Evolutionary conservation across 2,888 invertebrate genomes (phyloP), one percentile per base, ranked within the genome.

Genomic region (Emmelina monodactyla): DNA sequence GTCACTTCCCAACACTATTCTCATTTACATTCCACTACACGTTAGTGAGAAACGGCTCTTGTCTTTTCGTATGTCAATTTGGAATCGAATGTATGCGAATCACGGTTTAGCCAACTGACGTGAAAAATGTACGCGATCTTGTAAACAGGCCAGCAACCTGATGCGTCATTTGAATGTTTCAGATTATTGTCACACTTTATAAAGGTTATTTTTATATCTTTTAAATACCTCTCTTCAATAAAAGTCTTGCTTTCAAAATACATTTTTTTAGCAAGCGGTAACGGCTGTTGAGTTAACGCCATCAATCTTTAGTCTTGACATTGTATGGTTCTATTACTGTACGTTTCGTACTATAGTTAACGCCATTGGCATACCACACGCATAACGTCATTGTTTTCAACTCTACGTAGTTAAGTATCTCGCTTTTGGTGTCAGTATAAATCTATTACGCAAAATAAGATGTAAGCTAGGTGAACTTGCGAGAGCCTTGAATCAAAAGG

Each of bases 291-390:
- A n/a, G 43, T 40, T n/a, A n/a, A n/a, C n/a, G n/a, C 46, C 51
- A 52, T 49, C 48, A 7, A 14, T 50, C 47, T 45, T 59, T 72
- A 69, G 55, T 65, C 73, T 75, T 73, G 72, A 75, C 75, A 72
- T 73, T 76, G 72, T 59, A 43, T 44, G 46, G 45, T 44, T 51
- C 57, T 61, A 61, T 59, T 60, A 57, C 48, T 54, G 50, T 51
- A 43, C 40, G n/a, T n/a, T n/a, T n/a, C n/a, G 40, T 41, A 40
- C 39, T 52, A 43, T 42, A 53, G 53, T 53, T 51, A 50, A 46
- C 49, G 49, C 44, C 46, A 55, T 58, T 62, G 58, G 56, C 62
- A 61, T 66, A 54, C 55, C 59, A 59, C 45, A 39, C 47, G 46
- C 46, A 50, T 65, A 56, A 58, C 60, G 52, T 66, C 64, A 64